Percentiles rank a stretch among this genome's conserved stretches.
These are phyloP conservation scores for Aplysina aerophoba DNA, from an alignment of 37 sponge, comb jelly and placozoan genomes.

Conservation along the genomic window DNA sequence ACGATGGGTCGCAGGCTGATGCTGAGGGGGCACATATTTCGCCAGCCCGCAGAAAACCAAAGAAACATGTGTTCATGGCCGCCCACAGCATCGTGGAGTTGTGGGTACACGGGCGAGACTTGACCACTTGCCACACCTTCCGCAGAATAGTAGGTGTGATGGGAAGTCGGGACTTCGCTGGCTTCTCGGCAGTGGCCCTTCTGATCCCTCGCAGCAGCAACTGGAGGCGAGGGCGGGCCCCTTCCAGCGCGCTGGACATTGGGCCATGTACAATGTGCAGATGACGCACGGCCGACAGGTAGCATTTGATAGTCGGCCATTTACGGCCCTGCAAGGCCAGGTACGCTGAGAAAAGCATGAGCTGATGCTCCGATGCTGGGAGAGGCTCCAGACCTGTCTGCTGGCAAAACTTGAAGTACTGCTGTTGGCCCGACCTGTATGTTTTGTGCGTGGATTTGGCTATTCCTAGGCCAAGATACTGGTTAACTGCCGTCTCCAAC, in stretches of 20 bases:
- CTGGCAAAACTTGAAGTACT: constrained; percentile 8
- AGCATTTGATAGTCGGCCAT: constrained; percentile 12
- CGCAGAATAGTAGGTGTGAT: no score
- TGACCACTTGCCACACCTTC: no score
- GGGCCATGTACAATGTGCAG: neutral
- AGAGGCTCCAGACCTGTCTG: neutral
- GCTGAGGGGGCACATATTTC: no score
- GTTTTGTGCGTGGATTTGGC: neutral
- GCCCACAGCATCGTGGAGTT: no score
- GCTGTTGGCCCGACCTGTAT: neutral
- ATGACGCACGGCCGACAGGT: neutral
- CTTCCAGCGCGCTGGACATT: no score
- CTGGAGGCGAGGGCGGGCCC: no score
- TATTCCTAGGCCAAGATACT: neutral
- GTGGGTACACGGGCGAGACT: no score
- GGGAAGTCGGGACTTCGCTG: no score
- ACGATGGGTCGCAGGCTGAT: no score
- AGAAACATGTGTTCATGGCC: no score
- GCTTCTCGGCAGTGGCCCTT: no score
- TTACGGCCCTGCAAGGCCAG: neutral
- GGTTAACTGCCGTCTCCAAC: neutral
- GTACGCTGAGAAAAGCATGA: neutral
- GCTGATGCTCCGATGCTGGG: constrained; percentile 2
- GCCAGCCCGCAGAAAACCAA: no score
- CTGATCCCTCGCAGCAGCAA: neutral